These are phyloP conservation scores for Stegodyphus mimosarum DNA, from an alignment of 1,140 invertebrate genomes.

Conservation along the genomic window DNA sequence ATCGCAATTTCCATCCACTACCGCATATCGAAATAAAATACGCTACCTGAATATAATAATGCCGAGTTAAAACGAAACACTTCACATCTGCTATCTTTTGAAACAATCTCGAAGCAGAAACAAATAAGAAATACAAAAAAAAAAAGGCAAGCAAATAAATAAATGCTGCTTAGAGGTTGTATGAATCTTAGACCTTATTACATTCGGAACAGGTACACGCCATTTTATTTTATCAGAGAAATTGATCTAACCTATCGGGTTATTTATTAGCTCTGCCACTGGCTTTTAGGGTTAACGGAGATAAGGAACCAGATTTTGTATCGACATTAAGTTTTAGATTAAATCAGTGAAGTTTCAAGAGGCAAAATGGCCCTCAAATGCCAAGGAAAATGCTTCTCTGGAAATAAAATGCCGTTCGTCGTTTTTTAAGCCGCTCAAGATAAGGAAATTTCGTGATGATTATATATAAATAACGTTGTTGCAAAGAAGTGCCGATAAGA, in stretches of 20 bases:
- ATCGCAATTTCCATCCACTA: too few relatives aligned
- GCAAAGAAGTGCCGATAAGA: slow-evolving; percentile 1
- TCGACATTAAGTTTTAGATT: slow-evolving; percentile 36
- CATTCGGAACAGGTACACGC: slow-evolving; percentile 28
- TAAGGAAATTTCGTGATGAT: background rate
- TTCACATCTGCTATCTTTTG: too few relatives aligned
- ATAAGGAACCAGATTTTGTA: slow-evolving; percentile 28
- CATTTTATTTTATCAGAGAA: slow-evolving; percentile 23
- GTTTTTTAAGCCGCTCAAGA: background rate
- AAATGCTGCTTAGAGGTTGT: too few relatives aligned
- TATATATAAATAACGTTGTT: background rate
- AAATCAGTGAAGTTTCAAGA: slow-evolving; percentile 28
- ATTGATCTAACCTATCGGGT: slow-evolving; percentile 40
- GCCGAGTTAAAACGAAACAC: too few relatives aligned
- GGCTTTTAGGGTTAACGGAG: slow-evolving; percentile 29
- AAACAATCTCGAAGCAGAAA: too few relatives aligned
- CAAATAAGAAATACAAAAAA: too few relatives aligned
- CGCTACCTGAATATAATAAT: too few relatives aligned
- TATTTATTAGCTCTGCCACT: slow-evolving; percentile 39
- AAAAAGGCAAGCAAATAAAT: too few relatives aligned
- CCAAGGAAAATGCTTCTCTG: too few relatives aligned
- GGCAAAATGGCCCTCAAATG: background rate
- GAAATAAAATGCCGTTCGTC: background rate
- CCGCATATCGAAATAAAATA: too few relatives aligned
- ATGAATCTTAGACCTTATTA: background rate